Conservation (phyloP, 2,113 vertebrate genomes). For the Syngnathus floridae region DNA sequence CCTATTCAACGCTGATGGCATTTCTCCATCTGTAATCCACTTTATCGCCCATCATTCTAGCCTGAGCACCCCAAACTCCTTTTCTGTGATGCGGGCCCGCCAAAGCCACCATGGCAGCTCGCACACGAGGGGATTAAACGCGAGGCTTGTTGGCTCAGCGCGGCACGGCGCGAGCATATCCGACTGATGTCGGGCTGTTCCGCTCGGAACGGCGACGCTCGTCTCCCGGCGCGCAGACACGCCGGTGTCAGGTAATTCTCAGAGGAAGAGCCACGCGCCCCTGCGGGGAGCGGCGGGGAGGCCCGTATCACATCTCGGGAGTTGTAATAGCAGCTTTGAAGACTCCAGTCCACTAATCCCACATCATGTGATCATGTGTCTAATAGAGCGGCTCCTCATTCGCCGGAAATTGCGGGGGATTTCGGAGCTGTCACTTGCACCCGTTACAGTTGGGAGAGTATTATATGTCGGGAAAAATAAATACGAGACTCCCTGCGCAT, state of each 20-base stretch:
- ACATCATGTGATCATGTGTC: conserved; percentile 71
- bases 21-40: conserved; percentile 65
- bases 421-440: conserved; percentile 64
- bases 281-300: conserved; percentile 69
- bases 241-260: conserved; percentile 71
- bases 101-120: conserved; percentile 71
- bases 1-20: conserved; percentile 51
- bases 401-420: conserved; percentile 66
- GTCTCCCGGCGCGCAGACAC: conserved; percentile 69
- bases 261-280: conserved; percentile 67
- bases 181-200: conserved; percentile 68
- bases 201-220: conserved; percentile 64
- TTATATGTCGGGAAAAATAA: conserved; percentile 59
- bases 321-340: conserved; percentile 72
- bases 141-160: conserved; percentile 69
- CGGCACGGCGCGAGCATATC: conserved; percentile 64
- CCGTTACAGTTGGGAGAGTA: conserved; percentile 56
- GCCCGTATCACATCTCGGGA: conserved; percentile 72
- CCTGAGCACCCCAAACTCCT: conserved; percentile 64
- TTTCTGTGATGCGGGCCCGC: conserved; percentile 70
- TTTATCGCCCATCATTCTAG: conserved; percentile 65
- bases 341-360: conserved; percentile 71
- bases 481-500: conserved; percentile 37
- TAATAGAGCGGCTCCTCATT: conserved; percentile 70
- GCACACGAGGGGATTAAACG: conserved; percentile 79